Evolutionary conservation across 2,113 vertebrate genomes (phyloP).

Genomic region (Oriolus oriolus): DNA sequence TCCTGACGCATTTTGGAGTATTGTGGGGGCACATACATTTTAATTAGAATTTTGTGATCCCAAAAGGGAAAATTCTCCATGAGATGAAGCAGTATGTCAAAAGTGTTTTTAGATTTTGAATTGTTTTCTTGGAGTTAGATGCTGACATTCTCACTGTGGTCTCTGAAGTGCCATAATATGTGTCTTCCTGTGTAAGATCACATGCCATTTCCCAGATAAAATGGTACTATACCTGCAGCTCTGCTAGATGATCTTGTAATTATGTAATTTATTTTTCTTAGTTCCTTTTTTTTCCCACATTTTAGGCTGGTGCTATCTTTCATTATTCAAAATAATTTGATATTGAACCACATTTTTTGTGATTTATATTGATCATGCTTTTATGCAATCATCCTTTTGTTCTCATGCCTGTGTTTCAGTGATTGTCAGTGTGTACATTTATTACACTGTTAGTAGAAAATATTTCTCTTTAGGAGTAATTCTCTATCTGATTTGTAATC

Average conservation of each 20-base stretch:
- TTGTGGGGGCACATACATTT: background rate
- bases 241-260: background rate
- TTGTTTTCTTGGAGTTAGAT: background rate
- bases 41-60: background rate
- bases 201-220: background rate
- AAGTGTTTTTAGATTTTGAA: background rate
- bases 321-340: background rate
- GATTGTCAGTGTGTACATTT: background rate
- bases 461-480: background rate
- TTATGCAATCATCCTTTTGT: background rate
- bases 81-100: background rate
- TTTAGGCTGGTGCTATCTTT: background rate
- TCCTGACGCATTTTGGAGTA: background rate
- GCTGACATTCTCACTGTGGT: background rate
- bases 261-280: background rate
- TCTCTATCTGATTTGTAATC: background rate
- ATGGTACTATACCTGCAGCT: background rate
- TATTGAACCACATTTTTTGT: background rate
- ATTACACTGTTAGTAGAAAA: background rate
- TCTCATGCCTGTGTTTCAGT: background rate
- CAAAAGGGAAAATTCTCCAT: background rate
- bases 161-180: background rate
- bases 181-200: background rate
- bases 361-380: background rate
- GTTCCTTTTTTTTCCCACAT: background rate